These are phyloP conservation scores for Epizoanthus stellaris DNA, from an alignment of 92 coral and sea anemone genomes.

Conservation along the genomic window DNA sequence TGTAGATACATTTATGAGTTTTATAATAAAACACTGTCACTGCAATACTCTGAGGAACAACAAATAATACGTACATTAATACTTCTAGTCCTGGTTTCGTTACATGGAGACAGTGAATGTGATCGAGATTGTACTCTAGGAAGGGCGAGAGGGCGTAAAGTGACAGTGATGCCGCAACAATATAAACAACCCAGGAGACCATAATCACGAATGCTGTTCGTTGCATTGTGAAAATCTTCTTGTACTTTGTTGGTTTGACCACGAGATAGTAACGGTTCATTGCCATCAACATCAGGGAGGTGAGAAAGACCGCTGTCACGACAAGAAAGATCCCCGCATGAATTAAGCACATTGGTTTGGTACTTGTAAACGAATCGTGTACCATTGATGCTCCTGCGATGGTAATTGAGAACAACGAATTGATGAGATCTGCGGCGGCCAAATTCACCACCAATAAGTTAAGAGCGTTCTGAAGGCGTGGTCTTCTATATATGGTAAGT, in stretches of 20 bases:
- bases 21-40: neutral
- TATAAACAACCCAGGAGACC: neutral
- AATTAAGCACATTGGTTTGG: neutral
- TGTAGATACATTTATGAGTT: neutral
- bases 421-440: neutral
- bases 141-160: neutral
- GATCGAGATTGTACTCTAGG: neutral
- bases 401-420: neutral
- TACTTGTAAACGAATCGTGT: neutral
- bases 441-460: neutral
- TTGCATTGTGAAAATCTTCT: neutral
- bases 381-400: neutral
- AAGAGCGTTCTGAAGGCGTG: conserved; percentile 7
- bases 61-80: neutral
- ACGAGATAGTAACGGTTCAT: neutral
- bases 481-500: neutral
- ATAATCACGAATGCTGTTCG: neutral
- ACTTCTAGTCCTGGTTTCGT: neutral
- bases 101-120: neutral
- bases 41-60: neutral
- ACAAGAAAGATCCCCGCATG: neutral
- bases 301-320: neutral
- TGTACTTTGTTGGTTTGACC: neutral
- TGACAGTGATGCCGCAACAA: neutral
- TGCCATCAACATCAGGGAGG: conserved; percentile 2